These are phyloP conservation scores for Oxyteleia sp. DNA, from an alignment of 2,888 invertebrate species.

Conservation along the genomic window DNA sequence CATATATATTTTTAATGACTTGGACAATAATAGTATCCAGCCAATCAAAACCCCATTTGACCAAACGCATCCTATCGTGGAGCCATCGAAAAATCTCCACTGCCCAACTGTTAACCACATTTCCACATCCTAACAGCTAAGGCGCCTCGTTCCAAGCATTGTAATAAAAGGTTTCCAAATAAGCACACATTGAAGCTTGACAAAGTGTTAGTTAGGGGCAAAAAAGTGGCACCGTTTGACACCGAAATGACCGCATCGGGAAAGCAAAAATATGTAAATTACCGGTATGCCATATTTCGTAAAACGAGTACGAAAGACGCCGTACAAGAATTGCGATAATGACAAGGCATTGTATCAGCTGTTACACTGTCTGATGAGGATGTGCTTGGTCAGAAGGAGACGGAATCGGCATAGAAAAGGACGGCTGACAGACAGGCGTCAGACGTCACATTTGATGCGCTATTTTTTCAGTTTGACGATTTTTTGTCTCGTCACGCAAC, in stretches of 20 bases:
- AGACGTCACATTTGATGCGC: constrained; percentile 62
- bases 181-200: constrained; percentile 30
- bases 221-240: constrained; percentile 61
- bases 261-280: constrained; percentile 56
- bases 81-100: constrained; percentile 38
- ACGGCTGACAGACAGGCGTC: constrained; percentile 57
- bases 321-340: constrained; percentile 66
- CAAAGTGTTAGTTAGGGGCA: constrained; percentile 55
- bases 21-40: too few relatives aligned
- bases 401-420: constrained; percentile 19
- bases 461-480: constrained; percentile 55
- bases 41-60: too few relatives aligned
- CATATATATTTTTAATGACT: too few relatives aligned
- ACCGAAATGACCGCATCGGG: constrained; percentile 57
- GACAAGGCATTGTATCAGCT: constrained; percentile 68
- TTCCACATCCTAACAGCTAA: constrained; percentile 2
- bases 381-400: constrained; percentile 26
- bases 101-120: constrained; percentile 45
- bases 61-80: constrained; percentile 10
- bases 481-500: constrained; percentile 59
- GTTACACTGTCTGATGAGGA: constrained; percentile 58
- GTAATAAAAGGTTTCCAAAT: constrained; percentile 42
- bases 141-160: constrained; percentile 17
- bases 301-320: constrained; percentile 47
- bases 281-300: constrained; percentile 52